Evolutionary conservation across 2,888 invertebrate genomes (phyloP).

Genomic region (Azorinus chamasolen): DNA sequence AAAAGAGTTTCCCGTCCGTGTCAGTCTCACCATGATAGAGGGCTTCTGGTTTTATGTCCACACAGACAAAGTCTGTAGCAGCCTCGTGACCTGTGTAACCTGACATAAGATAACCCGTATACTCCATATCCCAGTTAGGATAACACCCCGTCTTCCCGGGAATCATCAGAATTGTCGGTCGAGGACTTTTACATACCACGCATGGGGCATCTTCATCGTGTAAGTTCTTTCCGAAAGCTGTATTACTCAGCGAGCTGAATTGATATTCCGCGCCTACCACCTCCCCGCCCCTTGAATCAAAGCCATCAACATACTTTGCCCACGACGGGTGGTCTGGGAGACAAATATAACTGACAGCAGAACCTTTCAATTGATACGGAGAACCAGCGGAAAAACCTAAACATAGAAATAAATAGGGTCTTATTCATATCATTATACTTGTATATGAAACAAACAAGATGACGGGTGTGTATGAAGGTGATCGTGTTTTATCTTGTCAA

Average conservation of each 20-base stretch:
- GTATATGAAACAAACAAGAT: no score
- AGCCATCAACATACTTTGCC: conserved; percentile 27
- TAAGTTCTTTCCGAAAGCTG: not conserved
- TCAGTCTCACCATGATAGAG: conserved; percentile 16
- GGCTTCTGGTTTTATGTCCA: conserved; percentile 29
- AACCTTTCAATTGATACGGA: conserved; percentile 9
- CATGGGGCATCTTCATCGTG: conserved; percentile 22
- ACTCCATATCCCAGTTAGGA: no score
- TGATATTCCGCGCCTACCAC: conserved; percentile 27
- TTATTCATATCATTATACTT: no score
- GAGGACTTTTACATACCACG: no score
- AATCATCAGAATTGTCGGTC: no score
- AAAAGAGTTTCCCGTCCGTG: conserved; percentile 16
- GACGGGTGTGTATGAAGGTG: no score
- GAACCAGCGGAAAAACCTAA: conserved; percentile 24
- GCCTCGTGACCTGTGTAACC: not conserved
- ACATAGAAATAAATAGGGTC: not conserved
- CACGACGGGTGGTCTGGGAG: conserved; percentile 28
- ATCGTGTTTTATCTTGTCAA: no score
- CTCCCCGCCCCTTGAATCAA: conserved; percentile 18
- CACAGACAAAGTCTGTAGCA: conserved; percentile 17
- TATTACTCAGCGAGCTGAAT: not conserved
- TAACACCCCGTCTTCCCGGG: no score
- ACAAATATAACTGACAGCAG: conserved; percentile 16
- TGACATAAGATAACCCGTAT: no score